Evolutionary conservation across 2,113 vertebrate species (phyloP), one percentile per base, ranked within the genome.

Genomic region (Apeltes quadracus): DNA sequence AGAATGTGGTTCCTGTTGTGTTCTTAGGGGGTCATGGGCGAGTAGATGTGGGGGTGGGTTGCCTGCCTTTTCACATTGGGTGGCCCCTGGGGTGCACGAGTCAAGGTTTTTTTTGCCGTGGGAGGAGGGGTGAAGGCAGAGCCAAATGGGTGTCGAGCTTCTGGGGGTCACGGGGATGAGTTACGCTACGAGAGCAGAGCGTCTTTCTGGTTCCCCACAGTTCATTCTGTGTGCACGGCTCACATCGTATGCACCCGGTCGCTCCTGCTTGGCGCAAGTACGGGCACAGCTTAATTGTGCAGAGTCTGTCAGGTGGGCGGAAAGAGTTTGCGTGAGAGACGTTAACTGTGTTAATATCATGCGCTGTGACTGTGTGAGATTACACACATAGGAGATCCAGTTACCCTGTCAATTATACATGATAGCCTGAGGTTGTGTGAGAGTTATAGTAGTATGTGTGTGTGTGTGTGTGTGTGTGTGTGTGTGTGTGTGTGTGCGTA

Each of bases 1-100:
- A 90, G 87, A 91, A 91, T 90, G 86, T 81, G 75, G 85, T 88
- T 92, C 91, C 91, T 91, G 91, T 92, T 90, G 87, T 86, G 90
- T 85, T 90, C 82, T 79, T 78, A 70, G 77, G 78, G 86, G 86
- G 84, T 87, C 87, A 88, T 46, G 74, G 85, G 86, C 73, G 15
- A 82, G 79, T 83, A 76, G 80, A 79, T 69, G 79, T 84, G 85
- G 90, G 88, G 87, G 85, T 79, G 70, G 88, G 74, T 69, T 69
- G 85, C 88, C 81, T 87, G 88, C 78, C 83, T 87, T 87, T 89
- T 85, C 75, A 85, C 83, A 82, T 84, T 86, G 84, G 84, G 82
- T 89, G 86, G 82, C 82, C 88, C 81, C 84, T 77, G 69, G 85
- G 81, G 80, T 82, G 80, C 76, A 69, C 68, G 85, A 88, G 84